These are phyloP conservation scores for Sebastes elongatus DNA, from an alignment of 2,797 vertebrate genomes.

Conservation along the genomic window DNA sequence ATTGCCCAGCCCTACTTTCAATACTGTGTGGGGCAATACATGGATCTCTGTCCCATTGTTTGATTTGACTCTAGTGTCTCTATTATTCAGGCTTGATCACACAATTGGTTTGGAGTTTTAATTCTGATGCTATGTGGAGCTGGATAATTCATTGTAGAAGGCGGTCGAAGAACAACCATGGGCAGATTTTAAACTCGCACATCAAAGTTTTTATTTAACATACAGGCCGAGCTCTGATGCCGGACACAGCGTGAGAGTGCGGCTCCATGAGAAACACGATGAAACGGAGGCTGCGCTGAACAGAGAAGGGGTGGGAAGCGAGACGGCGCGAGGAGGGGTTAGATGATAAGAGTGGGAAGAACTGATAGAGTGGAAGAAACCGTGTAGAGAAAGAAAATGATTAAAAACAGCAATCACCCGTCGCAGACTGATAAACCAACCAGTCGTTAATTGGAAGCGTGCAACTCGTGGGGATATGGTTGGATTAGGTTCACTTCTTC, in stretches of 20 bases:
- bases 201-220: slow-evolving; percentile 43
- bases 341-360: slow-evolving; percentile 81
- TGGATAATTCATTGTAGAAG: not conserved
- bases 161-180: slow-evolving; percentile 4
- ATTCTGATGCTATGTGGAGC: not conserved
- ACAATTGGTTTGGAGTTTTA: not conserved
- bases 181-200: slow-evolving; percentile 29
- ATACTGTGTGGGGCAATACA: not conserved
- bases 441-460: slow-evolving; percentile 89
- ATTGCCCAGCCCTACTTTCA: too few species aligned
- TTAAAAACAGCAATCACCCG: slow-evolving; percentile 93
- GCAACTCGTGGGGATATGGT: slow-evolving; percentile 85
- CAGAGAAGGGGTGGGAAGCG: slow-evolving; percentile 65
- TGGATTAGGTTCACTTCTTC: slow-evolving; percentile 72
- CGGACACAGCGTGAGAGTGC: slow-evolving; percentile 52
- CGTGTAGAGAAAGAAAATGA: slow-evolving; percentile 87
- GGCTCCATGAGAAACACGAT: slow-evolving; percentile 53
- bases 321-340: slow-evolving; percentile 73
- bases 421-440: slow-evolving; percentile 89
- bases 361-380: slow-evolving; percentile 79
- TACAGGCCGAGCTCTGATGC: slow-evolving; percentile 10
- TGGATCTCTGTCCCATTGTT: not conserved
- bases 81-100: not conserved
- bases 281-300: slow-evolving; percentile 62
- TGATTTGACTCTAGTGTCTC: not conserved